Evolutionary conservation across 2,888 invertebrate genomes (phyloP).

Genomic region (Drosophila histrio): DNA sequence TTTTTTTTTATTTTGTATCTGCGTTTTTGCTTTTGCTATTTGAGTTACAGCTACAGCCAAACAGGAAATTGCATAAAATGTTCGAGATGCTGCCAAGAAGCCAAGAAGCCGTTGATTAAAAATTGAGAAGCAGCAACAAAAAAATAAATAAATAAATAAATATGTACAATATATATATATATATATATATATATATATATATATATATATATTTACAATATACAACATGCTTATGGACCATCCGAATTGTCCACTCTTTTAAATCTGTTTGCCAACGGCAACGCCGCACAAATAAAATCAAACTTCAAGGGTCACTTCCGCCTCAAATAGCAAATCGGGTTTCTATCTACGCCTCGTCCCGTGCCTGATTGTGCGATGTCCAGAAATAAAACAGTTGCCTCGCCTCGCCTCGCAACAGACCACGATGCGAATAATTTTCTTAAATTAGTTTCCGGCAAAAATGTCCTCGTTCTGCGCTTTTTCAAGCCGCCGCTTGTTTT

Average conservation of each 20-base stretch:
- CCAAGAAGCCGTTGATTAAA: slow-evolving; percentile 73
- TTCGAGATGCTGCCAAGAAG: slow-evolving; percentile 66
- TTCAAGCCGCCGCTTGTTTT: slow-evolving; percentile 64
- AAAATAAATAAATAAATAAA: slow-evolving; percentile 60
- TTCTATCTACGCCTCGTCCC: slow-evolving; percentile 40
- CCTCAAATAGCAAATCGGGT: slow-evolving; percentile 72
- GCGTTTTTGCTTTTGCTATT: slow-evolving; percentile 36
- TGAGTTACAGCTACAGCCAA: slow-evolving; percentile 62
- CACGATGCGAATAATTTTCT: slow-evolving; percentile 60
- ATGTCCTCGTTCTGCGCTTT: slow-evolving; percentile 49
- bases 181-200: no score
- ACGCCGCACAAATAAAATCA: slow-evolving; percentile 75
- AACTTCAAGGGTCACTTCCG: slow-evolving; percentile 80
- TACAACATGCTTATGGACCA: not conserved
- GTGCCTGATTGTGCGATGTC: slow-evolving; percentile 18
- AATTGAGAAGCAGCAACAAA: slow-evolving; percentile 67
- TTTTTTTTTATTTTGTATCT: slow-evolving; percentile 3
- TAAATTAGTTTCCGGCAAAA: slow-evolving; percentile 74
- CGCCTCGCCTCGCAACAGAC: slow-evolving; percentile 3
- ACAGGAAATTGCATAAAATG: slow-evolving; percentile 77
- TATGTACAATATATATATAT: slow-evolving; percentile 12
- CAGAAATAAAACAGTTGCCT: slow-evolving; percentile 53
- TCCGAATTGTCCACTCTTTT: slow-evolving; percentile 11
- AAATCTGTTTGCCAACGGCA: slow-evolving; percentile 68
- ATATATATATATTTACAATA: slow-evolving; percentile 50